Conservation (phyloP, 2,113 vertebrate species). For the Sus scrofa region DNA sequence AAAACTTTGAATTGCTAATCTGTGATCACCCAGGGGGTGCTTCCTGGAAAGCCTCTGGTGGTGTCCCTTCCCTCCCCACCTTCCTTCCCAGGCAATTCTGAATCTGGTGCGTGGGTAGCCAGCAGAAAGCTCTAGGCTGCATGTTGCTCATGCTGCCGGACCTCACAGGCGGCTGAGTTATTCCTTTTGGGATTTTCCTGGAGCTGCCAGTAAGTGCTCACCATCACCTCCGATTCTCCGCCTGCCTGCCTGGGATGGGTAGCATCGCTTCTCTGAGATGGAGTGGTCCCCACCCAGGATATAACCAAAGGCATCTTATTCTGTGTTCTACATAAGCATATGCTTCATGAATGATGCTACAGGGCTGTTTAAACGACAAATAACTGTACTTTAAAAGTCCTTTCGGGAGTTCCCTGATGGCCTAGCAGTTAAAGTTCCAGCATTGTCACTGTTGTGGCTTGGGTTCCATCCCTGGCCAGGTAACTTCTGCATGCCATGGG, state of each 20-base stretch:
- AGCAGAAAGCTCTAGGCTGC: not conserved
- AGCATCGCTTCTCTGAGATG: not conserved
- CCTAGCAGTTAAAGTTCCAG: no score
- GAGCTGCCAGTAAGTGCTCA: fast-evolving
- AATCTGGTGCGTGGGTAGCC: not conserved
- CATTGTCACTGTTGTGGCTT: no score
- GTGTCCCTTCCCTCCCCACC: no score
- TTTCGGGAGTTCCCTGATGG: not conserved
- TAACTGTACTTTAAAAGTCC: not conserved
- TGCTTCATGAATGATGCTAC: not conserved
- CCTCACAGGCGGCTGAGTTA: no score
- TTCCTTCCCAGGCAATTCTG: not conserved
- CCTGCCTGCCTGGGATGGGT: not conserved
- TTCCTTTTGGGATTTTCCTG: not conserved
- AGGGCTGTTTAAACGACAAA: not conserved
- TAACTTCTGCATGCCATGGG: no score
- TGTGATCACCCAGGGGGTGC: fast-evolving
- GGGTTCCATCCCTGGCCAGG: no score
- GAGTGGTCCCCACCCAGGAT: not conserved
- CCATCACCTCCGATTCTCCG: not conserved
- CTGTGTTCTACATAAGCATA: not conserved
- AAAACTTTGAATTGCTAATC: not conserved
- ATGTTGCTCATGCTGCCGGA: fast-evolving
- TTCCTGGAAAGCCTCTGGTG: not conserved
- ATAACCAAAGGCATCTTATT: not conserved